A percentile compares a stretch with the other conserved stretches of the same genome.
phyloP scores from a whole-genome alignment of 1,140 invertebrate species.

The Pseudomyrmex dendroicus region DNA sequence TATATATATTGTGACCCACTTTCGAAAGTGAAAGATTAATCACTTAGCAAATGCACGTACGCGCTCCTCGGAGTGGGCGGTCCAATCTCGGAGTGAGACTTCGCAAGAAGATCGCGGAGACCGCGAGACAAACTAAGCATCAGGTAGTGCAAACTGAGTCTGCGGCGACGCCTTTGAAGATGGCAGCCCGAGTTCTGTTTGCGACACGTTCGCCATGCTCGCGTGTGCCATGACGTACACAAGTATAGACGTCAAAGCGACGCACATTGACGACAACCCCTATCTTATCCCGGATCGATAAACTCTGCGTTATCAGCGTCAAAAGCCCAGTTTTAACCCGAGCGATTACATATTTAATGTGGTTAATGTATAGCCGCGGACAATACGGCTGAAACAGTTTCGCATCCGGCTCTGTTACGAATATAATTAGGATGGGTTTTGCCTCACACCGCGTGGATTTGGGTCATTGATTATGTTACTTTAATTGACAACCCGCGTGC shows the following conservation, averaged over 20 bases:
- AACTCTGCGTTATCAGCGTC: neutral
- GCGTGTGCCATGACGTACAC: constrained; percentile 13
- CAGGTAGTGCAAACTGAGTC: constrained; percentile 38
- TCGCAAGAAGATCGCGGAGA: constrained; percentile 42
- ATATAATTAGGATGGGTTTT: constrained; percentile 14
- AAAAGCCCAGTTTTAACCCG: neutral
- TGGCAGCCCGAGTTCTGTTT: constrained; percentile 42
- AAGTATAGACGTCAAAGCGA: constrained; percentile 37
- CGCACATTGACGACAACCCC: constrained; percentile 30
- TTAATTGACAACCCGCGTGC: constrained; percentile 15
- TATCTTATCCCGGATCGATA: constrained; percentile 47
- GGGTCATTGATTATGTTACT: constrained; percentile 23
- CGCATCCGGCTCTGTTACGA: neutral
- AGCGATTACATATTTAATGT: constrained; percentile 30
- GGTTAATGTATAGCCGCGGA: neutral
- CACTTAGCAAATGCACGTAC: constrained; percentile 51
- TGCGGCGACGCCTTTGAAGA: constrained; percentile 51
- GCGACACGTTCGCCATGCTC: constrained; percentile 27
- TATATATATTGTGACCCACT: constrained; percentile 39
- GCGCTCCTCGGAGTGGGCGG: constrained; percentile 13
- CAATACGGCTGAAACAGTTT: neutral
- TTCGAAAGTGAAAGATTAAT: constrained; percentile 44
- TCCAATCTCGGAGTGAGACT: constrained; percentile 45
- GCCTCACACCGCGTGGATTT: neutral
- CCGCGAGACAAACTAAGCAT: constrained; percentile 55